Conservation (phyloP, 2,797 vertebrate species). For the Poecilia picta region DNA sequence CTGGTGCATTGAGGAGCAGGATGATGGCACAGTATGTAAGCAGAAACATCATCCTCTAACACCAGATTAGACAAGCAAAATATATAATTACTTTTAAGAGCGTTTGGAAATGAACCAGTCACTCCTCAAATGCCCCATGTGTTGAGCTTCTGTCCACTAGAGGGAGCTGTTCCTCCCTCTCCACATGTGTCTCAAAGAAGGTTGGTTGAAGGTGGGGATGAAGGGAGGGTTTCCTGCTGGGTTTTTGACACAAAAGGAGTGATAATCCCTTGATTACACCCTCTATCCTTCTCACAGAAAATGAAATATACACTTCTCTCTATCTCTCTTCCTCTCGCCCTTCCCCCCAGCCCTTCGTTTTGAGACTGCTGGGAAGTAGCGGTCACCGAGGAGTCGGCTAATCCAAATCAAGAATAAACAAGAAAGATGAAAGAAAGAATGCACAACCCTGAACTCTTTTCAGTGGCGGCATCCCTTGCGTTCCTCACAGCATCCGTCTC, state of each 20-base stretch:
- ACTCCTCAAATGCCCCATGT: not conserved
- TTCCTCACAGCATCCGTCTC: slow-evolving; percentile 32
- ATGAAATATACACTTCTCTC: slow-evolving; percentile 18
- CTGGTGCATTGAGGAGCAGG: slow-evolving; percentile 25
- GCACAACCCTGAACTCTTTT: slow-evolving; percentile 23
- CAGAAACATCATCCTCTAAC: not conserved
- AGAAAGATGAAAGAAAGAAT: slow-evolving; percentile 21
- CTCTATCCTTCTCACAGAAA: slow-evolving; percentile 40
- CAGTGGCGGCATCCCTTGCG: slow-evolving; percentile 43
- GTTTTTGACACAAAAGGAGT: slow-evolving; percentile 30
- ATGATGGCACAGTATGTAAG: slow-evolving; percentile 33
- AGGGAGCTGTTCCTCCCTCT: slow-evolving; percentile 32
- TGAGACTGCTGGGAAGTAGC: slow-evolving; percentile 32
- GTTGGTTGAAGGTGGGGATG: slow-evolving; percentile 16
- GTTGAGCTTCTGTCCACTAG: slow-evolving; percentile 31
- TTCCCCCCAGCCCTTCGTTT: slow-evolving; percentile 17
- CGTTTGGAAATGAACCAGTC: not conserved
- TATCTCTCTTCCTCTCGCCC: not conserved
- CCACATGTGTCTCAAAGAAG: slow-evolving; percentile 2
- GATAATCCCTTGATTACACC: slow-evolving; percentile 36
- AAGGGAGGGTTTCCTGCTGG: slow-evolving; percentile 24
- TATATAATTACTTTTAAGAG: not conserved
- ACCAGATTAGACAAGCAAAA: not conserved
- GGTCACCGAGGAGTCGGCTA: slow-evolving; percentile 49
- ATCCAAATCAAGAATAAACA: slow-evolving; percentile 56